Percentiles rank a stretch among this genome's conserved stretches.
phyloP scores from a whole-genome alignment of 2,888 invertebrate species.

The Itoplectis maculator region DNA sequence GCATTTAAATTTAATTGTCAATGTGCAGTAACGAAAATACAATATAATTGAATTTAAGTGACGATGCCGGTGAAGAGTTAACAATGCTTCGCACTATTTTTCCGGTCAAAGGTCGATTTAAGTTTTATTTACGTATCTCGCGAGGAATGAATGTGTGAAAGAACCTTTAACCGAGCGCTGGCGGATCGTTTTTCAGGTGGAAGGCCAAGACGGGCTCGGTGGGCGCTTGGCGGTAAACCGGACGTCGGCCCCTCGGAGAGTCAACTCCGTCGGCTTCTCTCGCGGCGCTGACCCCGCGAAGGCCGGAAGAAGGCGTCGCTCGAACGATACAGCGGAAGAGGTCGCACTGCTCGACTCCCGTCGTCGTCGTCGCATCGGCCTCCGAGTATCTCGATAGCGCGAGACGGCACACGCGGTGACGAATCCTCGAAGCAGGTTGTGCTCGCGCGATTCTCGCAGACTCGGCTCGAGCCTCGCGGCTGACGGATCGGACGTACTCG shows the following conservation, averaged over 20 bases:
- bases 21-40: not conserved
- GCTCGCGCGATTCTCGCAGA: slow-evolving; percentile 35
- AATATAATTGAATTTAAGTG: not conserved
- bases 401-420: slow-evolving; percentile 24
- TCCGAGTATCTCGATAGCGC: slow-evolving; percentile 39
- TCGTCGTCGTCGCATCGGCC: not conserved
- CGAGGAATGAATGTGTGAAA: not conserved
- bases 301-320: slow-evolving; percentile 59
- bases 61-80: not conserved
- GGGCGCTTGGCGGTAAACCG: slow-evolving; percentile 33
- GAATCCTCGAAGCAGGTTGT: slow-evolving; percentile 14
- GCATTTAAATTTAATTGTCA: not conserved
- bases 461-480: slow-evolving; percentile 43
- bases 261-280: slow-evolving; percentile 3
- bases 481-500: slow-evolving; percentile 17
- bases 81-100: too few relatives aligned
- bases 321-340: slow-evolving; percentile 42
- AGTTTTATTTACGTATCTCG: too few relatives aligned
- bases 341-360: slow-evolving; percentile 23
- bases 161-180: not conserved
- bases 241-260: slow-evolving; percentile 20
- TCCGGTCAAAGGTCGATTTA: too few relatives aligned
- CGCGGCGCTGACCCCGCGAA: slow-evolving; percentile 52
- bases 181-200: slow-evolving; percentile 30
- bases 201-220: slow-evolving; percentile 39